Evolutionary conservation across 2,797 vertebrate genomes (phyloP).

Genomic region (Nyctalus aviator): DNA sequence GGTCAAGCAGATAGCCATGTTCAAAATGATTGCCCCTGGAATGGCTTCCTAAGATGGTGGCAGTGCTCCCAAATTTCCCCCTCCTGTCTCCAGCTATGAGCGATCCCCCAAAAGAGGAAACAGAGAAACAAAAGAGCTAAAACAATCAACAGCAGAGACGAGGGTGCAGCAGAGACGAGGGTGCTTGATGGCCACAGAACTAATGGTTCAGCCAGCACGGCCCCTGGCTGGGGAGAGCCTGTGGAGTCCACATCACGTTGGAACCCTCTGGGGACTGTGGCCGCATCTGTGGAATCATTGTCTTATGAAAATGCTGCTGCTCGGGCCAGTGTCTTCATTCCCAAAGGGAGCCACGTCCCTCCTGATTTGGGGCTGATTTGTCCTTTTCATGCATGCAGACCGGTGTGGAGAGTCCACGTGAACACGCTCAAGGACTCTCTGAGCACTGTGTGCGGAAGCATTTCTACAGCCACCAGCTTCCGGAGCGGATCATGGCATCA

Average conservation of each 20-base stretch:
- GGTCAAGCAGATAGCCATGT: background rate
- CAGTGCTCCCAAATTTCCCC: background rate
- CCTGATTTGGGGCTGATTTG: background rate
- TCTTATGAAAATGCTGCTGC: background rate
- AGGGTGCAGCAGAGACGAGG: background rate
- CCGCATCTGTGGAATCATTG: background rate
- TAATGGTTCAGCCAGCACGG: background rate
- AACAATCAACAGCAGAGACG: background rate
- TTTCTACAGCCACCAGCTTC: background rate
- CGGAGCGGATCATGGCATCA: background rate
- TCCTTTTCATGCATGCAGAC: background rate
- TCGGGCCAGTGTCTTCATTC: background rate
- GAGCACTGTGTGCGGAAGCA: background rate
- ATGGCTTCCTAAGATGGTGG: background rate
- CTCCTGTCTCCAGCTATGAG: background rate
- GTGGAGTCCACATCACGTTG: background rate
- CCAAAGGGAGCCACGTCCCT: background rate
- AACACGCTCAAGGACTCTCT: background rate
- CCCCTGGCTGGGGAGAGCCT: background rate
- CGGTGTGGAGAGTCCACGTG: background rate
- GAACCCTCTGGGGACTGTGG: background rate
- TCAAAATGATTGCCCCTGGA: background rate
- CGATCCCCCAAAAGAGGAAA: constrained; percentile 1
- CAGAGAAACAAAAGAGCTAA: background rate
- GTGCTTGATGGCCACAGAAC: background rate